These are phyloP conservation scores for Falcaria lacertinaria DNA, from an alignment of 2,888 invertebrate genomes.

Conservation along the genomic window DNA sequence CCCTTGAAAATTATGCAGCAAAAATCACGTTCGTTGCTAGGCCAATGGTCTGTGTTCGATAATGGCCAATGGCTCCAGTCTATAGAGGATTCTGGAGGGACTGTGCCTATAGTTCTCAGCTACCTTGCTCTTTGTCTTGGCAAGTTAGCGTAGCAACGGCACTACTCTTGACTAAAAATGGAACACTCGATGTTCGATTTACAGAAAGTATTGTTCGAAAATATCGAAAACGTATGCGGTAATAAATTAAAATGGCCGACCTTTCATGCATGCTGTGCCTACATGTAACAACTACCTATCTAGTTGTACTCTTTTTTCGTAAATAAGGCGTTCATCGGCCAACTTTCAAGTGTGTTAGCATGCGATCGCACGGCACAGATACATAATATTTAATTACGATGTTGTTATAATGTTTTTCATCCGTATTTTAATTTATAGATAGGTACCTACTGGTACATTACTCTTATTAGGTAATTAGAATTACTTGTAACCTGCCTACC, in stretches of 20 bases:
- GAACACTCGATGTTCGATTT: conserved; percentile 58
- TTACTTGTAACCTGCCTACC: too few species aligned
- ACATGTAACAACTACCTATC: not conserved
- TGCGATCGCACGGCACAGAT: conserved; percentile 29
- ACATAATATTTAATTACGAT: conserved; percentile 22
- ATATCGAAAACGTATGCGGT: conserved; percentile 40
- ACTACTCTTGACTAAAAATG: conserved; percentile 64
- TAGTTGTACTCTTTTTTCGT: not conserved
- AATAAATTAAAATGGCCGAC: conserved; percentile 38
- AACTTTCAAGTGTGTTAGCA: conserved; percentile 31
- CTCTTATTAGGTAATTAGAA: too few species aligned
- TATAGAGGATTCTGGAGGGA: conserved; percentile 40
- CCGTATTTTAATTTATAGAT: conserved; percentile 15
- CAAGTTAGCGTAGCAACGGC: conserved; percentile 63
- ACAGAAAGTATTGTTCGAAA: conserved; percentile 64
- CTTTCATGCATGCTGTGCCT: conserved; percentile 16
- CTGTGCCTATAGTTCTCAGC: conserved; percentile 25
- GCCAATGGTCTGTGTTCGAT: conserved; percentile 33
- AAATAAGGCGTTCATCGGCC: conserved; percentile 6
- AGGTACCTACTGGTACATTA: not conserved
- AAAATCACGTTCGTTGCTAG: conserved; percentile 59
- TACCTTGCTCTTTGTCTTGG: conserved; percentile 40
- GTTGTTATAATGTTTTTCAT: conserved; percentile 10
- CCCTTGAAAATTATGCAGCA: conserved; percentile 80
- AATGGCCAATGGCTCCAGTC: conserved; percentile 13